Conservation (phyloP, 2,888 invertebrate species). For the Trisateles emortualis region DNA sequence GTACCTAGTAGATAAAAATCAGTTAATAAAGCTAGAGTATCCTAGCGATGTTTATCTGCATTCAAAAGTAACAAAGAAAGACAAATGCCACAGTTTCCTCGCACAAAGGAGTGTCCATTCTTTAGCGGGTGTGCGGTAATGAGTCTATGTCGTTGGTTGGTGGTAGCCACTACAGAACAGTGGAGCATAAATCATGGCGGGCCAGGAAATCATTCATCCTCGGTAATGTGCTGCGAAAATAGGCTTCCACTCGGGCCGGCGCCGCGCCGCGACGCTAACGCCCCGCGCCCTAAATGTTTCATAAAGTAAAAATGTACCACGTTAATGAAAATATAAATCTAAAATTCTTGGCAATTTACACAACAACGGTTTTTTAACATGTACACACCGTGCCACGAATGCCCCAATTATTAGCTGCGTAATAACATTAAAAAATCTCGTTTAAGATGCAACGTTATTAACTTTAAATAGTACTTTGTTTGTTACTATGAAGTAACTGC, state of each 20-base stretch:
- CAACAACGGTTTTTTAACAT: slow-evolving; percentile 38
- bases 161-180: slow-evolving; percentile 55
- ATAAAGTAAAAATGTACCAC: slow-evolving; percentile 67
- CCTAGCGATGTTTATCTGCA: slow-evolving; percentile 59
- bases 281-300: slow-evolving; percentile 75
- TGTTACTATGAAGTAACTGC: background rate
- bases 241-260: slow-evolving; percentile 77
- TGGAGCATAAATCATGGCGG: slow-evolving; percentile 79
- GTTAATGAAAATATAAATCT: slow-evolving; percentile 70
- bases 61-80: slow-evolving; percentile 72
- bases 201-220: slow-evolving; percentile 86
- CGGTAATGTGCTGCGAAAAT: slow-evolving; percentile 85
- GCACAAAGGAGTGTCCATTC: slow-evolving; percentile 79
- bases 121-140: slow-evolving; percentile 69
- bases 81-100: slow-evolving; percentile 75
- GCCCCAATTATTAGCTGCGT: slow-evolving; percentile 27
- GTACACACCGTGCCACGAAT: slow-evolving; percentile 24
- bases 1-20: slow-evolving; percentile 56
- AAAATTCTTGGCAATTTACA: slow-evolving; percentile 44
- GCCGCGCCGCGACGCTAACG: slow-evolving; percentile 60
- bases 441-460: slow-evolving; percentile 14
- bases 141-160: slow-evolving; percentile 67
- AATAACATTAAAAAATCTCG: slow-evolving; percentile 21
- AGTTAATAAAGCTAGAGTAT: slow-evolving; percentile 50
- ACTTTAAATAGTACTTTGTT: slow-evolving; percentile 1